Evolutionary conservation across 2,888 invertebrate genomes (phyloP), one percentile per base, ranked within the genome.

Genomic region (Diplazon laetatorius): DNA sequence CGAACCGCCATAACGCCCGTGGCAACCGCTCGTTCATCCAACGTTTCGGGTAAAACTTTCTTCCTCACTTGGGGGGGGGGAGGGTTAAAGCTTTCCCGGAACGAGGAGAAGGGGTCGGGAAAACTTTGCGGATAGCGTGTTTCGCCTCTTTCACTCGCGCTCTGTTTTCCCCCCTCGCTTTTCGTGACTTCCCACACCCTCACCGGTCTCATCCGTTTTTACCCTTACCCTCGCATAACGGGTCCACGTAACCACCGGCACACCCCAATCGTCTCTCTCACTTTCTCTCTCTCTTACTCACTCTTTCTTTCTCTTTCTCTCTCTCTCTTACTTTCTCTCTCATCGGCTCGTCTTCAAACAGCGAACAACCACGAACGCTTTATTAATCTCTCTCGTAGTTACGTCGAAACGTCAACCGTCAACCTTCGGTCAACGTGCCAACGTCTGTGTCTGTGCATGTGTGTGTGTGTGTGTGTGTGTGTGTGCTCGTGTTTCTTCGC

Each of bases 1-100:
- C n/a, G n/a, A n/a, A 73, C 66, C 39, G 39, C 66, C 30, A 50
- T 59, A 65, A 57, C 12, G 59, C 37, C 30, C 25, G 14, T 16
- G 25, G 65, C 14, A 50, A 65, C 65, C 12, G 59, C 35, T 25
- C 25, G 14, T 16, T 16, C 44, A 48, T 8, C 22, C 16, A 55
- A 30, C 74, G 60, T 18, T n/a, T 62, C 52, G 25, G 44, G 62
- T 62, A 68, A n/a, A n/a, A 73, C 60, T 75, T 75, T 62, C 25
- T 20, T 39, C 42, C 9, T 44, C 70, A 37, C 42, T n/a, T n/a
- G n/a, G n/a, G n/a, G n/a, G n/a, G n/a, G n/a, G n/a, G n/a, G n/a
- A n/a, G 66, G 42, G 55, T n/a, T 6, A 25, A 39, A 65, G 39
- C 25, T 37, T 66, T 66, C n/a, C 52, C 16, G 52, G 37, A 66